Evolutionary conservation across 2,888 invertebrate genomes (phyloP).

Genomic region (Phrixothrix hirtus): DNA sequence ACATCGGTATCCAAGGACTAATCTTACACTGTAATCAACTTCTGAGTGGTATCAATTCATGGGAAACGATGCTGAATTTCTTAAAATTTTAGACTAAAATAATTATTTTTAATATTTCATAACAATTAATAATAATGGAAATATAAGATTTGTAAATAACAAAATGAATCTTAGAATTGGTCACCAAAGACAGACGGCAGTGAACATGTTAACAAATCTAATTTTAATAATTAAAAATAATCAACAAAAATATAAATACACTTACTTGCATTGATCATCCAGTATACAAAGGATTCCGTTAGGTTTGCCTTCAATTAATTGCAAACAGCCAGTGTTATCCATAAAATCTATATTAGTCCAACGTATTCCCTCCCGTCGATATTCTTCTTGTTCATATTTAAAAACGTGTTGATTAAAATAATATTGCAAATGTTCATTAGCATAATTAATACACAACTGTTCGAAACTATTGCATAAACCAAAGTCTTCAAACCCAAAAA

Average conservation of each 20-base stretch:
- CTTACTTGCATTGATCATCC: constrained; percentile 96
- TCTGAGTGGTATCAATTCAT: too few species aligned
- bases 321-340: constrained; percentile 93
- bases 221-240: too few species aligned
- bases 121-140: too few species aligned
- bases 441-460: constrained; percentile 96
- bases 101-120: not conserved
- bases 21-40: too few species aligned
- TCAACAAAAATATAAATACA: constrained; percentile 32
- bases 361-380: constrained; percentile 87
- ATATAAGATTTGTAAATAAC: not conserved
- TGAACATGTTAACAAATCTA: too few species aligned
- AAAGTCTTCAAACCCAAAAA: constrained; percentile 97
- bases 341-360: constrained; percentile 97
- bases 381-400: constrained; percentile 96
- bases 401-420: constrained; percentile 99
- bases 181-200: not conserved
- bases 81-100: too few species aligned
- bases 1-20: too few species aligned
- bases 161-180: too few species aligned
- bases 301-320: constrained; percentile 89
- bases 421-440: constrained; percentile 95
- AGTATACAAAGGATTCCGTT: constrained; percentile 86
- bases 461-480: constrained; percentile 90
- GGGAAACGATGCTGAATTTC: too few species aligned